phyloP scores from a whole-genome alignment of 2,797 vertebrate genomes.

The Falco columbarius region DNA sequence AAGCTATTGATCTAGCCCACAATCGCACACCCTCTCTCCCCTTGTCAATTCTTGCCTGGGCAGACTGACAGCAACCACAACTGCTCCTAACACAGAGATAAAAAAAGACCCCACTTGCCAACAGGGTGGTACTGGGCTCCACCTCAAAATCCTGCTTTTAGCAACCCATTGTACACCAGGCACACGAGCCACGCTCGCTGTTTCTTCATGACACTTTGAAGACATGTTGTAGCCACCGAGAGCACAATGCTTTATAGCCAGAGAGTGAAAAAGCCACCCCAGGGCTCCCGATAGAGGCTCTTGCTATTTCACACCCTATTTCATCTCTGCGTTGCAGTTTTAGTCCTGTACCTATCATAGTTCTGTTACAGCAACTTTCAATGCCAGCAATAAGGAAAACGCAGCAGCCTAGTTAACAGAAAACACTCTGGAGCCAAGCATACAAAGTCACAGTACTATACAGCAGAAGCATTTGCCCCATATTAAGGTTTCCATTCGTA shows the following conservation, averaged over 20 bases:
- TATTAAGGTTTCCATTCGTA: not conserved
- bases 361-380: not conserved
- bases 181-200: not conserved
- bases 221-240: not conserved
- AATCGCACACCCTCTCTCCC: not conserved
- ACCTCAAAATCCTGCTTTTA: not conserved
- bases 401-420: not conserved
- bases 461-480: not conserved
- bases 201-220: not conserved
- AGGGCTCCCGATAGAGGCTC: not conserved
- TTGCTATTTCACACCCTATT: not conserved
- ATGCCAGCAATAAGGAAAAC: not conserved
- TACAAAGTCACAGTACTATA: conserved; percentile 2
- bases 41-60: not conserved
- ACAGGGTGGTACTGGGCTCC: not conserved
- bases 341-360: not conserved
- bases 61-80: not conserved
- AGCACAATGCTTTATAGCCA: not conserved
- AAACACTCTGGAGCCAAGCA: not conserved
- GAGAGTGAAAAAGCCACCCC: not conserved
- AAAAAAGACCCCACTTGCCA: not conserved
- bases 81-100: not conserved
- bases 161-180: not conserved
- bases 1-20: not conserved
- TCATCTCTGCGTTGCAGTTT: not conserved